Conservation (phyloP, 2,888 invertebrate species). For the Pristionchus mayeri region DNA sequence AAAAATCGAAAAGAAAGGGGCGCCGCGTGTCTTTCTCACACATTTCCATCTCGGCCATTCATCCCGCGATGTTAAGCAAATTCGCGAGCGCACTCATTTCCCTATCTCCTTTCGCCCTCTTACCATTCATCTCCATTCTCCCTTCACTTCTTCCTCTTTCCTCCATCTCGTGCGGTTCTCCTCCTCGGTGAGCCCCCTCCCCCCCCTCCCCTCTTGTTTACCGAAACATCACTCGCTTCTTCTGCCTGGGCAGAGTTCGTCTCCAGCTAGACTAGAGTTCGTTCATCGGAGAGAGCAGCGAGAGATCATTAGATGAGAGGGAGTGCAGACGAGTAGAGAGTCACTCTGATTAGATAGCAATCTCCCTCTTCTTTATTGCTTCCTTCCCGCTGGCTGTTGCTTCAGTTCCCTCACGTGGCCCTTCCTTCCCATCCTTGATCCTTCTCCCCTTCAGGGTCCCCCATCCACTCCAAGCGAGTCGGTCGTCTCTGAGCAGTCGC, state of each 20-base stretch:
- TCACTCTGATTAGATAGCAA: not conserved
- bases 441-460: slow-evolving; percentile 2
- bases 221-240: not conserved
- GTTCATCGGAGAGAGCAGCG: not conserved
- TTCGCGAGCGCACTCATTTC: not conserved
- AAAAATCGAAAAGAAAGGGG: not conserved
- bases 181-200: too few relatives aligned
- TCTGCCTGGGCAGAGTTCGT: not conserved
- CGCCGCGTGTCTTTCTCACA: not conserved
- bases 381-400: not conserved
- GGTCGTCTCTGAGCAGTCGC: not conserved
- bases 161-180: not conserved
- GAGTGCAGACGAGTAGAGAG: not conserved
- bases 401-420: not conserved
- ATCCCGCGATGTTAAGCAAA: not conserved
- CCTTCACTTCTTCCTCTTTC: not conserved
- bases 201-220: not conserved
- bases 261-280: slow-evolving; percentile 29
- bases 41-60: not conserved
- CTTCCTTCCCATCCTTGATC: not conserved
- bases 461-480: slow-evolving; percentile 3
- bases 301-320: not conserved
- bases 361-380: not conserved
- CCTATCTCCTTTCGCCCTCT: not conserved
- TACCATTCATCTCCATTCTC: not conserved